These are phyloP conservation scores for Syncerus caffer DNA, from an alignment of 2,797 vertebrate genomes.

Conservation along the genomic window DNA sequence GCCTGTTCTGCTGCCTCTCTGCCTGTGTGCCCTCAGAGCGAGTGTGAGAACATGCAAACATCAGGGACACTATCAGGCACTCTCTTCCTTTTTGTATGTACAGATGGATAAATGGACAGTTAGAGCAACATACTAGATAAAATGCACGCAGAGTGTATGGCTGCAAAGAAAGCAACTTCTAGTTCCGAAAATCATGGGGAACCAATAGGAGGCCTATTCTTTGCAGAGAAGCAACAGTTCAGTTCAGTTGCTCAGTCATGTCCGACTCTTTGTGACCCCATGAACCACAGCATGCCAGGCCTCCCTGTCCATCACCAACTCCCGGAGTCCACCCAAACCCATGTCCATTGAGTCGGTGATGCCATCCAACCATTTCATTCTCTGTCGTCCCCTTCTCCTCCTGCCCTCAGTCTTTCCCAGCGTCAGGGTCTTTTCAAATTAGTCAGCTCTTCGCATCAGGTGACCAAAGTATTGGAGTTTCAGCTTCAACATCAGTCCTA, in stretches of 20 bases:
- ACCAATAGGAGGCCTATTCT: not conserved
- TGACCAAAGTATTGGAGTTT: not conserved
- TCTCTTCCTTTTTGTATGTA: not conserved
- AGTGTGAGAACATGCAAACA: not conserved
- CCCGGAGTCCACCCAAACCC: not conserved
- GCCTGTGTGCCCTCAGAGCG: not conserved
- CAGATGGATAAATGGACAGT: not conserved
- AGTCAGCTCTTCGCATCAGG: not conserved
- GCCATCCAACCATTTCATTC: not conserved
- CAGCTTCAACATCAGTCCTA: not conserved
- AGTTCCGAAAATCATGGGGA: not conserved
- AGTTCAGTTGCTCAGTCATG: not conserved
- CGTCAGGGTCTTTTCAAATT: not conserved
- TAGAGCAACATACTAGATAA: not conserved
- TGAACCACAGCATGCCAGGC: fast-evolving
- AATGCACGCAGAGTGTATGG: not conserved
- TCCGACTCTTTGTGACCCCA: not conserved
- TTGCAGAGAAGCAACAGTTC: not conserved
- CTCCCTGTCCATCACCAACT: not conserved
- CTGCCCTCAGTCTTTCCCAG: not conserved
- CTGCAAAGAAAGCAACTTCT: not conserved
- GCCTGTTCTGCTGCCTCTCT: not conserved
- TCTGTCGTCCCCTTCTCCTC: not conserved
- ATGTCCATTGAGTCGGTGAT: not conserved
- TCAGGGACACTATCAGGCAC: not conserved